Base-by-base conservation (phyloP, 2,113 vertebrate genomes). In the Larimichthys crocea region DNA sequence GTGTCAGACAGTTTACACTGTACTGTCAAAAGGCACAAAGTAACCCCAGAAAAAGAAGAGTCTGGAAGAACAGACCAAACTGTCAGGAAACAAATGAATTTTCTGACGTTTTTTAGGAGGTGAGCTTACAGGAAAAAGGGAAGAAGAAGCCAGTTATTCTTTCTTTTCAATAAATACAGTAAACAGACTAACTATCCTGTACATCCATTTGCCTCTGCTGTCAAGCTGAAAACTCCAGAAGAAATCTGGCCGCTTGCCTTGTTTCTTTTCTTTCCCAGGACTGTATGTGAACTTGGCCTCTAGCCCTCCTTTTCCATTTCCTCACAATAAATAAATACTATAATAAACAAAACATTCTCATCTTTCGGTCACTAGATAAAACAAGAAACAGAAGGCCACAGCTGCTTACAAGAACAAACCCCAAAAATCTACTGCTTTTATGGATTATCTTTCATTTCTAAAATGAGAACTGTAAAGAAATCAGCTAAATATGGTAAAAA, bases 291-390 rank as follows among this genome's bases (percentile, higher is more conserved):
- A 91, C 88, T 89, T 85, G 86, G 84, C 88, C 63, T 79, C 31
- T 63, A 19, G 68, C 57, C 87, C 52, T 55, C 71, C 76, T 89
- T 93, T 90, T 91, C 84, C 91, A 88, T 91, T 92, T 92, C 86
- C 92, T 91, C 86, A 86, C 48, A 90, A 90, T 82, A 92, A 94
- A 91, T 86, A 92, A 85, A 89, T 84, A 88, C 15, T 22, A 65
- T 61, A 68, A 82, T 87, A 91, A 88, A 90, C 77, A 90, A 72
- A 80, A 76, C 49, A 24, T 80, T 84, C 73, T 86, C 79, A 65
- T 84, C 65, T 83, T 67, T 82, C 52, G n/a, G 62, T 80, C 60
- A 60, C 2, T 1, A 9, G 14, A 10, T 20, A 68, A 46, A 64
- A 31, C 14, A 68, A 4, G 26, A n/a, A 60, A 65, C 15, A n/a